phyloP scores from a whole-genome alignment of 2,888 invertebrate genomes.

The Cremastobaeus sp. region DNA sequence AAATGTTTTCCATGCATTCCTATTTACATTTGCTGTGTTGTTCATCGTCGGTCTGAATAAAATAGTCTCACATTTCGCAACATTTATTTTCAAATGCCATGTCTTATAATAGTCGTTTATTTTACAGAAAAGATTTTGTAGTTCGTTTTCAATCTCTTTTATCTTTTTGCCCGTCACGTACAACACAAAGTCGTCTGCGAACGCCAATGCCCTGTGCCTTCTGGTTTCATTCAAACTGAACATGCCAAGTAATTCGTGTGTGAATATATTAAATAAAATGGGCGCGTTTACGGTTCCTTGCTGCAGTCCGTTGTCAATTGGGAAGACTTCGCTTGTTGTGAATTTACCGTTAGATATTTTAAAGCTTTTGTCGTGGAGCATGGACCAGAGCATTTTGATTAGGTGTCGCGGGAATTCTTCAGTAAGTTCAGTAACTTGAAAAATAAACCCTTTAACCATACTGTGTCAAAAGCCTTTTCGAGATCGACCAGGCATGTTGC shows the following conservation, averaged over 20 bases:
- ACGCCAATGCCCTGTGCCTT: conserved; percentile 16
- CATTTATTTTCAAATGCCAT: conserved; percentile 58
- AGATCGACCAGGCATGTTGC: background rate
- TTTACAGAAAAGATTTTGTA: conserved; percentile 19
- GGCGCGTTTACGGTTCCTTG: too few species aligned
- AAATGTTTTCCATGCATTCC: conserved; percentile 22
- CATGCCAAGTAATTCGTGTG: conserved; percentile 4
- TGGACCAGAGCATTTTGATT: background rate
- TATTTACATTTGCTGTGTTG: background rate
- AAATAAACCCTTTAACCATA: background rate
- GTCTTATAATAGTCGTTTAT: conserved; percentile 19
- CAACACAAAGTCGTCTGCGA: conserved; percentile 45
- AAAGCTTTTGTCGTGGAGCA: background rate
- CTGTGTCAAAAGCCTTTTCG: too few species aligned
- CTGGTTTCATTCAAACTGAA: conserved; percentile 1
- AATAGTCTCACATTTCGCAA: conserved; percentile 56
- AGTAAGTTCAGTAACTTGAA: background rate
- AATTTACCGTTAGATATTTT: background rate
- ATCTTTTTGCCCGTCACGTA: conserved; percentile 23
- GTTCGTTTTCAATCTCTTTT: background rate
- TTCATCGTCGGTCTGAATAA: conserved; percentile 38
- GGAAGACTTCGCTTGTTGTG: too few species aligned
- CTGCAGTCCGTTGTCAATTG: conserved; percentile 29
- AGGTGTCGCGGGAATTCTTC: background rate
- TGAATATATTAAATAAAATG: conserved; percentile 11